Percentiles rank a stretch among this genome's conserved stretches.
phyloP scores from a whole-genome alignment of 2,113 vertebrate species.

The Elephas maximus region DNA sequence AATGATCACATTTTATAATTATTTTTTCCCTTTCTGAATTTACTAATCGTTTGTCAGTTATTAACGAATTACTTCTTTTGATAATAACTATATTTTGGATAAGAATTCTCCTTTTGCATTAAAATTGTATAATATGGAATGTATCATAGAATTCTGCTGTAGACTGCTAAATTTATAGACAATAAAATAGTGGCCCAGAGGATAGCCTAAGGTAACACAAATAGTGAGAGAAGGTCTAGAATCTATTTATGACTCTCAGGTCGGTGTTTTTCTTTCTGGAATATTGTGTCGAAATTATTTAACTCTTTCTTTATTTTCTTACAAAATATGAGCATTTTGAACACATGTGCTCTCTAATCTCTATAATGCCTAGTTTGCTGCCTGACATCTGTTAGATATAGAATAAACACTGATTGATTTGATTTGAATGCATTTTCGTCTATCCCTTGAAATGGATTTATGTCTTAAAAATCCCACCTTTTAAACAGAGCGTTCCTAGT shows the following conservation, averaged over 20 bases:
- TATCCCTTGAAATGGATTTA: constrained; percentile 3
- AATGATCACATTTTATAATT: constrained; percentile 16
- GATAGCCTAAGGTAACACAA: too few species aligned
- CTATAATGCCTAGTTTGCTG: too few species aligned
- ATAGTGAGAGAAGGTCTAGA: constrained; percentile 12
- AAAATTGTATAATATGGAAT: neutral
- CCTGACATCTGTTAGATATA: neutral
- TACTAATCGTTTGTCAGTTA: neutral
- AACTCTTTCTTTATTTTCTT: too few species aligned
- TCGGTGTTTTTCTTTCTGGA: too few species aligned
- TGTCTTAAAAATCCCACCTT: neutral
- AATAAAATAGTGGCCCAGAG: too few species aligned
- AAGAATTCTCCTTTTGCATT: constrained; percentile 17
- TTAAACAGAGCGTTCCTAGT: constrained; percentile 14
- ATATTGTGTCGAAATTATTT: too few species aligned
- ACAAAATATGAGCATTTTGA: too few species aligned
- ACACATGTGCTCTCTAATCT: too few species aligned
- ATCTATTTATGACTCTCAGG: neutral
- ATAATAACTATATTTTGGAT: constrained; percentile 23
- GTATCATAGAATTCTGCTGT: neutral
- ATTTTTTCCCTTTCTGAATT: neutral
- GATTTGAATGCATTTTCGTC: neutral
- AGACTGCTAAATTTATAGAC: neutral
- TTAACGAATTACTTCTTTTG: neutral
- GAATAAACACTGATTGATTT: constrained; percentile 38